phyloP scores from a whole-genome alignment of 2,113 vertebrate species.

The Lynx canadensis region DNA sequence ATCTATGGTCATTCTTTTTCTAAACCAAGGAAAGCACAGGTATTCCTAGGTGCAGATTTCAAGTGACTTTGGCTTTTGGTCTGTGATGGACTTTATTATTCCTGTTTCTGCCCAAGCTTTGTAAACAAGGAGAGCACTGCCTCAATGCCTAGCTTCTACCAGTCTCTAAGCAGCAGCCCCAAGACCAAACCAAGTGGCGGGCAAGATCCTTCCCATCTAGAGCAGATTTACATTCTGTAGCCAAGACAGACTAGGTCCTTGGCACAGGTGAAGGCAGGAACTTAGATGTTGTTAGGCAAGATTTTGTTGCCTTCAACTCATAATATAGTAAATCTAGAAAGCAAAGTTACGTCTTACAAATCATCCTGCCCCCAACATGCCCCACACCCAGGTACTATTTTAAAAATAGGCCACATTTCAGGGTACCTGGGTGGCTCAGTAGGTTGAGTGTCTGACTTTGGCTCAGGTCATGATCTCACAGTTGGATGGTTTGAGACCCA shows the following conservation, averaged over 20 bases:
- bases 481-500: too few relatives aligned
- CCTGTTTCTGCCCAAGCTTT: background rate
- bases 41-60: background rate
- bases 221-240: background rate
- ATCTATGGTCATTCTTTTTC: background rate
- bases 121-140: background rate
- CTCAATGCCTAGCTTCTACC: background rate
- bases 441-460: too few relatives aligned
- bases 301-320: background rate
- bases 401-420: background rate
- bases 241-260: background rate
- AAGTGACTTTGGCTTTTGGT: background rate
- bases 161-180: background rate
- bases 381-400: background rate
- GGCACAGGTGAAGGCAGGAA: background rate
- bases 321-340: background rate
- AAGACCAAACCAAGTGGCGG: background rate
- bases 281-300: too few relatives aligned
- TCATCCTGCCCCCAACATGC: too few relatives aligned
- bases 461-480: too few relatives aligned
- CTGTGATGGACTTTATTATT: background rate
- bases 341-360: background rate
- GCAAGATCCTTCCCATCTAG: background rate
- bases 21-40: background rate
- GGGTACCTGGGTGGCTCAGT: too few relatives aligned